Evolutionary conservation across 1,140 invertebrate genomes (phyloP).

Genomic region (Pissodes strobi): DNA sequence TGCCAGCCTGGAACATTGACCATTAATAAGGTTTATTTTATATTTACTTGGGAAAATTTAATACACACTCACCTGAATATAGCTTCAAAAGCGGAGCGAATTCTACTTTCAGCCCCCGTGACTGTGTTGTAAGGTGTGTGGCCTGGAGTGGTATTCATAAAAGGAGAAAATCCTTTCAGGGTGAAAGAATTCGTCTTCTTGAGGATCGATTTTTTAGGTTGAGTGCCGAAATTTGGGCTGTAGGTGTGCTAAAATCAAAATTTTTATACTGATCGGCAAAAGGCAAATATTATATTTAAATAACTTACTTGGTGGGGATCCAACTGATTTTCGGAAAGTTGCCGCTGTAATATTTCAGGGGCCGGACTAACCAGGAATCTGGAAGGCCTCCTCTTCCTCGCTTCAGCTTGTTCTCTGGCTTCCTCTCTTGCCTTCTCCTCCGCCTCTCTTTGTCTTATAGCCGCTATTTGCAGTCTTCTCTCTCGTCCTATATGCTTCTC

Average conservation of each 20-base stretch:
- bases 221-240: constrained; percentile 63
- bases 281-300: too few species aligned
- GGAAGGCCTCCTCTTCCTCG: constrained; percentile 64
- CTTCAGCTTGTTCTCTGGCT: constrained; percentile 58
- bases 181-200: constrained; percentile 93
- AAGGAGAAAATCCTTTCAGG: constrained; percentile 70
- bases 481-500: constrained; percentile 87
- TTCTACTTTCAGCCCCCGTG: constrained; percentile 82
- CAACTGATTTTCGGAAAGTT: constrained; percentile 49
- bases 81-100: constrained; percentile 85
- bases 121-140: constrained; percentile 82
- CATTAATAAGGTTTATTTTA: too few species aligned
- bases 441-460: constrained; percentile 68
- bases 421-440: constrained; percentile 66
- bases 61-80: constrained; percentile 72
- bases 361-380: constrained; percentile 75
- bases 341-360: constrained; percentile 61
- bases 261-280: neutral
- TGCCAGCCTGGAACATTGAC: too few species aligned
- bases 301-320: constrained; percentile 41
- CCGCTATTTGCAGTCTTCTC: constrained; percentile 73
- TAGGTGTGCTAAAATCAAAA: constrained; percentile 52
- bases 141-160: constrained; percentile 67
- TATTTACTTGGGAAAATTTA: too few species aligned
- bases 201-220: constrained; percentile 84